Base-by-base conservation (phyloP, 2,888 invertebrate species). In the Hirudinaria manillensis region DNA sequence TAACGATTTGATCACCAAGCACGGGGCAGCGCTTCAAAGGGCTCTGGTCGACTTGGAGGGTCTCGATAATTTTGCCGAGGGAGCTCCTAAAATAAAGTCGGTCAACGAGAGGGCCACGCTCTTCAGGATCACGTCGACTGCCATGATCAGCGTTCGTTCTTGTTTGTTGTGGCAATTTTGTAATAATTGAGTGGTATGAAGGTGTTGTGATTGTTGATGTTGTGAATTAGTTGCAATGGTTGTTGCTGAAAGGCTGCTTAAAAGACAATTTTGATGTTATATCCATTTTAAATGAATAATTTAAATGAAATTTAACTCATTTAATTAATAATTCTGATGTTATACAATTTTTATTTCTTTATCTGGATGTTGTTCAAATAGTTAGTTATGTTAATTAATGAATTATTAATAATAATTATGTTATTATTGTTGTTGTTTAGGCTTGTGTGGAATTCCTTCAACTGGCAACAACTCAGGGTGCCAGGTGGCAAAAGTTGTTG, bases 111-210 rank as follows among this genome's bases (percentile, higher is more conserved):
- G 94, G 77, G 94, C 95, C 4, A 94, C 94, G 21, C 88, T 96
- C 76, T 96, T 97, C 87, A 89, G 95, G 81, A 94, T 96, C 85
- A 93, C 96, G 29, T 93, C 95, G 79, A 94, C 92, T 86, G 94
- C 95, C 74, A 96, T 98, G 95, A 93, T 97, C 83, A 94, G 93
- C 87, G 96, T 92, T 86, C 89, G 89, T 88, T 89, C 19, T 0
- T 36, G 16, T 71, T n/a, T 67, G 10, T 10, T 10, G 10, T 55
- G 10, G 4, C 10, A 38, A 68, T 19, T 16, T 68, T 24, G 70
- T 36, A 27, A 34, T 7, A 6, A 24, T 32, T 68, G 10, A 34
- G 29, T 66, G 27, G 16, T 68, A 29, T 34, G 10, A 1, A 45
- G 1, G 45, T 6, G 36, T 36, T 36, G 10, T 36, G 10, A 45